A percentile compares a stretch with the other conserved stretches of the same genome.
Conservation (phyloP, 2,797 vertebrate genomes). For the Onychomys leucogaster region DNA sequence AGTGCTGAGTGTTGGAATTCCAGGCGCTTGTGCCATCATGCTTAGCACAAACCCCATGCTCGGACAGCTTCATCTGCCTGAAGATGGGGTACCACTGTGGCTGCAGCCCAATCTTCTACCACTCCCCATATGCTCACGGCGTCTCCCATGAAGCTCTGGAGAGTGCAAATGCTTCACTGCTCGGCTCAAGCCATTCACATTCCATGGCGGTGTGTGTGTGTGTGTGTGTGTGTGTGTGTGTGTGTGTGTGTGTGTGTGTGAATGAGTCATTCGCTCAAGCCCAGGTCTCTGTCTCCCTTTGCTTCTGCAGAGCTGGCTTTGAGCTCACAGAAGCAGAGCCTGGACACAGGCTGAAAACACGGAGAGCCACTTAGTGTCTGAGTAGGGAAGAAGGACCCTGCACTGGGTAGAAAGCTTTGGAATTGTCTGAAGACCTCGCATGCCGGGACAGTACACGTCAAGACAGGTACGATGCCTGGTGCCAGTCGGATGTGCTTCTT, state of each 20-base stretch:
- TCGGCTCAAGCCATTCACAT: neutral
- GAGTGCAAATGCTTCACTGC: neutral
- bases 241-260: too few relatives aligned
- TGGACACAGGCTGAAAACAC: neutral
- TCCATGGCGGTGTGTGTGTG: neutral
- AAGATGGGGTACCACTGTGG: neutral
- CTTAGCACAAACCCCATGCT: neutral
- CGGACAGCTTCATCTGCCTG: neutral
- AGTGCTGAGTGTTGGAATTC: neutral
- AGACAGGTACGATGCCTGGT: neutral
- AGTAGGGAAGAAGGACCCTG: neutral
- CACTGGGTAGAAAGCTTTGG: neutral
- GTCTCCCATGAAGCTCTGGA: neutral
- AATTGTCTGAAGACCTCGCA: neutral
- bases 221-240: too few relatives aligned
- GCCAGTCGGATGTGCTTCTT: neutral
- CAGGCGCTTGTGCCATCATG: too few relatives aligned
- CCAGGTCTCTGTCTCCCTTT: conserved; percentile 15
- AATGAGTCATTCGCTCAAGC: neutral
- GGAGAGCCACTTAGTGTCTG: neutral
- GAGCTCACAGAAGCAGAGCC: neutral
- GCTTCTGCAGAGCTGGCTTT: neutral
- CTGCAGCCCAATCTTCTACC: neutral
- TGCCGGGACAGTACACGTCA: neutral
- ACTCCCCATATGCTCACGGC: neutral